Conservation (phyloP, 2,113 vertebrate genomes). For the Sylvietta virens region DNA sequence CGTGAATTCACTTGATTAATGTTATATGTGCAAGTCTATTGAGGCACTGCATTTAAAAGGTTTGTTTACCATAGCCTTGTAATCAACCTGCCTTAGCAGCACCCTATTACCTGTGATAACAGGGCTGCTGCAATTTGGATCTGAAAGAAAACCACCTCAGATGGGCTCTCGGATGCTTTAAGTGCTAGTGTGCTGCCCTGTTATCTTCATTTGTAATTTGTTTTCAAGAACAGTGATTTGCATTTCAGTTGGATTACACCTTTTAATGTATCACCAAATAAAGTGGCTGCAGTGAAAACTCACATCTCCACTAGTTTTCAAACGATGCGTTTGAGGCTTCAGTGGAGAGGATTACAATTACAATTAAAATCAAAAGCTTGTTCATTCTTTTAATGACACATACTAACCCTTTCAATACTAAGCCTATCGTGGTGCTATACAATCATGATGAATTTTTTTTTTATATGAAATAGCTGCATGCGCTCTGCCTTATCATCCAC, state of each 20-base stretch:
- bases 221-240: conserved; percentile 93
- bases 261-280: conserved; percentile 81
- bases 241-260: conserved; percentile 94
- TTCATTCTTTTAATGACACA: conserved; percentile 76
- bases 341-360: conserved; percentile 85
- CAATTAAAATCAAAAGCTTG: conserved; percentile 87
- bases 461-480: neutral
- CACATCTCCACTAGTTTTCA: conserved; percentile 78
- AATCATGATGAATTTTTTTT: conserved; percentile 1
- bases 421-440: neutral
- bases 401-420: conserved; percentile 71
- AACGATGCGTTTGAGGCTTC: conserved; percentile 81
- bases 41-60: conserved; percentile 66
- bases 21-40: conserved; percentile 66
- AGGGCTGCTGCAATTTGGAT: conserved; percentile 78
- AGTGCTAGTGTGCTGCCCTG: conserved; percentile 74
- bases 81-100: conserved; percentile 84
- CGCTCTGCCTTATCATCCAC: neutral
- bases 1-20: conserved; percentile 80
- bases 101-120: conserved; percentile 83
- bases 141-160: conserved; percentile 66
- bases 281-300: conserved; percentile 76
- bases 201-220: conserved; percentile 88
- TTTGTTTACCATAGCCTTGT: conserved; percentile 84
- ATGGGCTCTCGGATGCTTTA: conserved; percentile 73